These are phyloP conservation scores for Deroplatys truncata DNA, from an alignment of 2,888 invertebrate species.

Conservation along the genomic window DNA sequence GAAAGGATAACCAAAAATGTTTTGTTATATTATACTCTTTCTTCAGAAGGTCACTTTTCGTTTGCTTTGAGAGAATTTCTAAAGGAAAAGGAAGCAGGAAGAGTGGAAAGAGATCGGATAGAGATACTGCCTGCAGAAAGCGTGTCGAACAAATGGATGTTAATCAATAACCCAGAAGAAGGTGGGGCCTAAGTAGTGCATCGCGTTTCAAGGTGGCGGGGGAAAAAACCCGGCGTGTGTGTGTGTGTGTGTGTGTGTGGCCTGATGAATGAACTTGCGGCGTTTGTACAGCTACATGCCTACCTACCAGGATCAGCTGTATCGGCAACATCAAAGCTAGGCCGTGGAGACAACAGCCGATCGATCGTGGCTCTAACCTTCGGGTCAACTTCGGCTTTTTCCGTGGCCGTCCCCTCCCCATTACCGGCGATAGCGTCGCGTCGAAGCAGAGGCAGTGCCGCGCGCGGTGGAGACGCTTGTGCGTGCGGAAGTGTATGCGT, in stretches of 20 bases:
- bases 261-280: neutral
- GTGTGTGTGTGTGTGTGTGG: neutral
- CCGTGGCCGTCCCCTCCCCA: neutral
- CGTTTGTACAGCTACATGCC: neutral
- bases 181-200: neutral
- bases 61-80: neutral
- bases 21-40: too few species aligned
- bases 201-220: neutral
- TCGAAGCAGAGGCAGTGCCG: neutral
- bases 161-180: neutral
- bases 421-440: too few species aligned
- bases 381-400: conserved; percentile 1
- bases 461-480: neutral
- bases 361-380: neutral
- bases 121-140: neutral
- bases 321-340: neutral
- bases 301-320: conserved; percentile 3
- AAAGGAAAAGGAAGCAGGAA: too few species aligned
- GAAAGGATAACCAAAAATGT: too few species aligned
- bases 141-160: neutral
- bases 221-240: neutral
- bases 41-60: neutral
- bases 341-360: neutral
- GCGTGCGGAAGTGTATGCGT: neutral
- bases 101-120: too few species aligned